Conservation (phyloP, 2,888 invertebrate species). For the Drosophila melanocephala region DNA sequence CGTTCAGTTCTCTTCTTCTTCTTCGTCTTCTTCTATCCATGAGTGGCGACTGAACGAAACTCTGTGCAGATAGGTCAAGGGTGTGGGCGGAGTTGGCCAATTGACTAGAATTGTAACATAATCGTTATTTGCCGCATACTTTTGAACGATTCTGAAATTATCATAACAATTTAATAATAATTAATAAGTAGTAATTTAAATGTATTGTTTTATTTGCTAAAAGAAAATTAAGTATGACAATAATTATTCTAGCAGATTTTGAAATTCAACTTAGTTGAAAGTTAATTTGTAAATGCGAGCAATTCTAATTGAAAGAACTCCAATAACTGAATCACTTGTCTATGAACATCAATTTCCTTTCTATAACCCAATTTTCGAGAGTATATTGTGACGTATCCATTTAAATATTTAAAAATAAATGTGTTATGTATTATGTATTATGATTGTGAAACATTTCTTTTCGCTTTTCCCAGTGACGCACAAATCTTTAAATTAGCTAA, state of each 20-base stretch:
- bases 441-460: neutral
- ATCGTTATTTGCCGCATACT: neutral
- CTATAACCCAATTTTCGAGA: neutral
- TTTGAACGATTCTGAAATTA: neutral
- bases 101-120: neutral
- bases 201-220: neutral
- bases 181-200: neutral
- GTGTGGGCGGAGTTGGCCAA: neutral
- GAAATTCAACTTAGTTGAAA: neutral
- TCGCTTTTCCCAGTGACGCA: neutral
- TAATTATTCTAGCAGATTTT: too few species aligned
- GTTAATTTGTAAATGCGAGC: neutral
- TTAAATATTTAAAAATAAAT: neutral
- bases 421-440: neutral
- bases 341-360: neutral
- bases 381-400: neutral
- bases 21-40: neutral
- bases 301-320: too few species aligned
- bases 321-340: neutral
- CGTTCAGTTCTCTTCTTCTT: neutral
- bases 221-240: neutral
- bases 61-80: slow-evolving; percentile 23
- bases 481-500: neutral
- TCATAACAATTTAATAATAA: neutral
- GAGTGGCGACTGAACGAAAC: slow-evolving; percentile 2